These are phyloP conservation scores for Heliocidaris tuberculata DNA, from an alignment of 35 echinoderm and acorn worm genomes.

Conservation along the genomic window DNA sequence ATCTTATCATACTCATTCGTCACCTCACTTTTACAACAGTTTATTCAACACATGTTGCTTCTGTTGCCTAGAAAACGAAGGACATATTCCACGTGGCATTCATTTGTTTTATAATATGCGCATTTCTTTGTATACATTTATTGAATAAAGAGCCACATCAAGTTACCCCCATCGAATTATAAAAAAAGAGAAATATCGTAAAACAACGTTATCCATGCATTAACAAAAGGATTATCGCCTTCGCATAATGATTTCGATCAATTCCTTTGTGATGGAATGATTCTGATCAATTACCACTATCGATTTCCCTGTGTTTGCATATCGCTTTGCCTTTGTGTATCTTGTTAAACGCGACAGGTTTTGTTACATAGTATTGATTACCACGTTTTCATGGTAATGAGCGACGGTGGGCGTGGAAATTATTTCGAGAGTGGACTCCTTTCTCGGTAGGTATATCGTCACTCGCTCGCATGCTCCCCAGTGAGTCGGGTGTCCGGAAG, in stretches of 20 bases:
- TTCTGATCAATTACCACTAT: constrained; percentile 13
- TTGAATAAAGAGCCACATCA: not conserved
- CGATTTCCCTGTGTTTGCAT: constrained; percentile 14
- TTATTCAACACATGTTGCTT: too few relatives aligned
- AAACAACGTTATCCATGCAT: not conserved
- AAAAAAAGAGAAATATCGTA: not conserved
- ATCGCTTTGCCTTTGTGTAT: not conserved
- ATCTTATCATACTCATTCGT: too few relatives aligned
- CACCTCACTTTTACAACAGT: too few relatives aligned
- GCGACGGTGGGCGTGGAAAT: constrained; percentile 15
- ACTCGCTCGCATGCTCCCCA: not conserved
- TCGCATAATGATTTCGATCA: not conserved
- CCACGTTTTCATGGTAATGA: constrained; percentile 22
- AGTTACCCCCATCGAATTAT: not conserved
- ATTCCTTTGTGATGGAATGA: not conserved
- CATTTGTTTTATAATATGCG: not conserved
- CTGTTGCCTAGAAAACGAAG: not conserved
- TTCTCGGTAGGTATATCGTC: not conserved
- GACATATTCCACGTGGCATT: not conserved
- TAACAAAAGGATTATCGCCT: not conserved
- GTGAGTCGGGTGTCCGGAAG: not conserved
- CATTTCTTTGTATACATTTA: not conserved
- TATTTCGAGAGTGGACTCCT: not conserved
- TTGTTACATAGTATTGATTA: constrained; percentile 8
- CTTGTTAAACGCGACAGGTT: not conserved